Conservation (phyloP, 2,797 vertebrate species). For the Melanotaenia maccullochi region DNA sequence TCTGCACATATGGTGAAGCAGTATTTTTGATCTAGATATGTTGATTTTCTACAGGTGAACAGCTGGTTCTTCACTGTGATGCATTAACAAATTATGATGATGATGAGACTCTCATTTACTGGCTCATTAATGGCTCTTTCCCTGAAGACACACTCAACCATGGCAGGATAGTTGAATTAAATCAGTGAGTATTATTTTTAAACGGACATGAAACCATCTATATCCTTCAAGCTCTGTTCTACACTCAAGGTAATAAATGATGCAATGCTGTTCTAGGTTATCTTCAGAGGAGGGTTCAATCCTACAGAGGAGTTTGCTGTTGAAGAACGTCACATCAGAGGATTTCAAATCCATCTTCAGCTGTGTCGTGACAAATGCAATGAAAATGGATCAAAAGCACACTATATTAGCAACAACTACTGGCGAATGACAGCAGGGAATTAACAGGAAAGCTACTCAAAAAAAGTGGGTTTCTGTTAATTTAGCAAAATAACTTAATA, state of each 20-base stretch:
- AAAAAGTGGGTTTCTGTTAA: neutral
- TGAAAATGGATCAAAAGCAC: conserved; percentile 51
- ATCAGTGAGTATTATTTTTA: conserved; percentile 71
- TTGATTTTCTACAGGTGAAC: conserved; percentile 56
- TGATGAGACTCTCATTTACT: conserved; percentile 79
- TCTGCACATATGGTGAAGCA: neutral
- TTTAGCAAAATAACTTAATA: neutral
- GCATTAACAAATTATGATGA: conserved; percentile 49
- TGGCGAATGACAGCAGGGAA: accelerated
- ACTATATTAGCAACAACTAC: conserved; percentile 27
- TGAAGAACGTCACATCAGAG: conserved; percentile 54
- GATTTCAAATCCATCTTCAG: conserved; percentile 72
- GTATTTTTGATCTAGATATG: conserved; percentile 1
- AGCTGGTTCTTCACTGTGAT: conserved; percentile 65
- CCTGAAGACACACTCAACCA: conserved; percentile 71
- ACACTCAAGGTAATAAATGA: neutral
- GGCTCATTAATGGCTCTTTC: conserved; percentile 85
- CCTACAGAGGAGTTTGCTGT: conserved; percentile 64
- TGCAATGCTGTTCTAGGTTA: conserved; percentile 51
- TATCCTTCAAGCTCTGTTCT: neutral
- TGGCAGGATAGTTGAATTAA: conserved; percentile 66
- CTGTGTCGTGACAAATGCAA: conserved; percentile 71
- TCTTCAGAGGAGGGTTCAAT: conserved; percentile 30
- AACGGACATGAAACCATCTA: too few species aligned
- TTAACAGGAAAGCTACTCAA: neutral